A percentile compares a stretch with the other conserved stretches of the same genome.
Conservation (phyloP, 2,888 invertebrate genomes). For the Trachelus troglodyta region DNA sequence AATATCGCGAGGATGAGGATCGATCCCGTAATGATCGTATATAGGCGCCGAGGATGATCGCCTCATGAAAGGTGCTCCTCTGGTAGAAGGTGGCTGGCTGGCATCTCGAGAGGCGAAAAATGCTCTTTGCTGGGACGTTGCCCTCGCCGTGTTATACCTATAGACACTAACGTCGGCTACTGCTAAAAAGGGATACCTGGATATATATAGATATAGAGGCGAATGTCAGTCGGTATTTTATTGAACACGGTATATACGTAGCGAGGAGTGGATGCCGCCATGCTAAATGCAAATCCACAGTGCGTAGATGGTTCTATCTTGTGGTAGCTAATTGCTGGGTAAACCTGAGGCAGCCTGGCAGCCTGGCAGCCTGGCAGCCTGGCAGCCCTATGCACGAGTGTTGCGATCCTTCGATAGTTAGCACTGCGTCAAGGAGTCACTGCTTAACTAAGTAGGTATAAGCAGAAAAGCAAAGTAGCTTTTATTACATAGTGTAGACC, state of each 20-base stretch:
- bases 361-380: too few species aligned
- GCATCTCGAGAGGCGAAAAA: constrained; percentile 45
- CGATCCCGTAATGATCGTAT: not conserved
- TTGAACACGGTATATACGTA: not conserved
- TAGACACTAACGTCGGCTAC: constrained; percentile 31
- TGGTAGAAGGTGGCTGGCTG: constrained; percentile 28
- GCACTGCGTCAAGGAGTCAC: constrained; percentile 2
- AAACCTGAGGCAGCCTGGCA: constrained; percentile 28
- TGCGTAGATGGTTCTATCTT: constrained; percentile 13
- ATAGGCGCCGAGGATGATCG: not conserved
- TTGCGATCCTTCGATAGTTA: constrained; percentile 18
- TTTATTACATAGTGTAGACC: not conserved
- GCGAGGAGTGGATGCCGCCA: not conserved
- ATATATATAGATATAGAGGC: constrained; percentile 6
- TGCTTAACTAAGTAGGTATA: not conserved
- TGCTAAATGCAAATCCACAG: constrained; percentile 27
- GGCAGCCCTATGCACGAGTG: not conserved
- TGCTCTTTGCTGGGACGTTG: constrained; percentile 22
- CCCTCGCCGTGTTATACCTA: not conserved
- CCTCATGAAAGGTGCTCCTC: not conserved
- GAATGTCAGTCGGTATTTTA: constrained; percentile 17
- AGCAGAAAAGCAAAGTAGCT: not conserved
- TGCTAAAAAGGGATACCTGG: constrained; percentile 1
- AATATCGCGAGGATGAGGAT: not conserved
- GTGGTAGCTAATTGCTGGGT: constrained; percentile 47